Percentiles rank a stretch among this genome's conserved stretches.
phyloP scores from a whole-genome alignment of 2,888 invertebrate species.

The Leucophora obtusa region DNA sequence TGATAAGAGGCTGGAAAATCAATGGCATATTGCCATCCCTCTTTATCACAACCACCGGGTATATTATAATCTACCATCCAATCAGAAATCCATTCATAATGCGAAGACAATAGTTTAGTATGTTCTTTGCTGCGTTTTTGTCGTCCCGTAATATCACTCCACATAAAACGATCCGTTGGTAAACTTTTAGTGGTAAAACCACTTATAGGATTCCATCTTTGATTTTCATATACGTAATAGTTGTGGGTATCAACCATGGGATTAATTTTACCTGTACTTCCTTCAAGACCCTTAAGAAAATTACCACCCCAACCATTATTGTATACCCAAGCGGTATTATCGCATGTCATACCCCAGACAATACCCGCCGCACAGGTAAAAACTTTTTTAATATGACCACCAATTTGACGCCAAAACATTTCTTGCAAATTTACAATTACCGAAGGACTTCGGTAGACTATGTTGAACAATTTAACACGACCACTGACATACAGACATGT shows the following conservation, averaged over 20 bases:
- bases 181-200: conserved; percentile 92
- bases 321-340: conserved; percentile 93
- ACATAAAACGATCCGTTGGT: conserved; percentile 92
- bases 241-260: conserved; percentile 91
- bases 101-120: conserved; percentile 89
- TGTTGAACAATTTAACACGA: conserved; percentile 84
- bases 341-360: conserved; percentile 94
- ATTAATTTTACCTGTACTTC: conserved; percentile 82
- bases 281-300: conserved; percentile 84
- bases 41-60: conserved; percentile 92
- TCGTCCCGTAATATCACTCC: conserved; percentile 93
- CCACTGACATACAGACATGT: conserved; percentile 88
- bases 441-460: conserved; percentile 79
- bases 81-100: conserved; percentile 94
- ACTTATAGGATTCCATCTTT: conserved; percentile 94
- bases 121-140: conserved; percentile 91
- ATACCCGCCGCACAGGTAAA: conserved; percentile 88
- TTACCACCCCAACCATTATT: conserved; percentile 94
- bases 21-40: conserved; percentile 97
- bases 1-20: conserved; percentile 94
- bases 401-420: conserved; percentile 92
- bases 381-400: conserved; percentile 89
- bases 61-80: conserved; percentile 96
- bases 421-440: conserved; percentile 85
- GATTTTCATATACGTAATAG: conserved; percentile 95